Evolutionary conservation across 1,140 invertebrate species (phyloP).

Genomic region (Procambarus virginalis): DNA sequence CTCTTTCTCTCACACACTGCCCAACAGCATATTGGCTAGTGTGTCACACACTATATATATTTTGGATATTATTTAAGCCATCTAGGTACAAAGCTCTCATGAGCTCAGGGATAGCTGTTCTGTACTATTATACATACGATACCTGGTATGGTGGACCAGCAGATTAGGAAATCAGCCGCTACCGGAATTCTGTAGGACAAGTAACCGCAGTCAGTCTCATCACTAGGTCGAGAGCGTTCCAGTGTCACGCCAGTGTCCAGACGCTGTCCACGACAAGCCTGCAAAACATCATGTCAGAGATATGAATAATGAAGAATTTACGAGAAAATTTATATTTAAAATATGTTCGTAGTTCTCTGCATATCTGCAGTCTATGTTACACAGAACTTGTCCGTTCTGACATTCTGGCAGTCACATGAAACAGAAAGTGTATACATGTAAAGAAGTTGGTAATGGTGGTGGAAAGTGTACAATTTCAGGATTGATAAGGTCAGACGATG

Average conservation of each 20-base stretch:
- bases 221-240: constrained; percentile 74
- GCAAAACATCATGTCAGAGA: neutral
- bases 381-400: too few species aligned
- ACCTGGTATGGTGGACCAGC: constrained; percentile 95
- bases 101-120: neutral
- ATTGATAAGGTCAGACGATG: too few species aligned
- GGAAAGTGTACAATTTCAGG: too few species aligned
- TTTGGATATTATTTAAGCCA: neutral
- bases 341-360: too few species aligned
- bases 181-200: constrained; percentile 86
- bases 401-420: too few species aligned
- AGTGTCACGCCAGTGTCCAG: constrained; percentile 81
- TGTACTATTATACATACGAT: constrained; percentile 41
- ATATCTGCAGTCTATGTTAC: too few species aligned
- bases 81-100: neutral
- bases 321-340: neutral
- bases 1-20: too few species aligned
- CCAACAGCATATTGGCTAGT: too few species aligned
- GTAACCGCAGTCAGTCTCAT: constrained; percentile 83
- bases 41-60: too few species aligned
- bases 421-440: too few species aligned
- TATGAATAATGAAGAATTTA: neutral
- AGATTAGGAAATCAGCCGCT: constrained; percentile 95
- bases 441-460: too few species aligned
- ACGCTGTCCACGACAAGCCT: constrained; percentile 92